Evolutionary conservation across 2,113 vertebrate genomes (phyloP), one percentile per base, ranked within the genome.

Genomic region (Sander vitreus): DNA sequence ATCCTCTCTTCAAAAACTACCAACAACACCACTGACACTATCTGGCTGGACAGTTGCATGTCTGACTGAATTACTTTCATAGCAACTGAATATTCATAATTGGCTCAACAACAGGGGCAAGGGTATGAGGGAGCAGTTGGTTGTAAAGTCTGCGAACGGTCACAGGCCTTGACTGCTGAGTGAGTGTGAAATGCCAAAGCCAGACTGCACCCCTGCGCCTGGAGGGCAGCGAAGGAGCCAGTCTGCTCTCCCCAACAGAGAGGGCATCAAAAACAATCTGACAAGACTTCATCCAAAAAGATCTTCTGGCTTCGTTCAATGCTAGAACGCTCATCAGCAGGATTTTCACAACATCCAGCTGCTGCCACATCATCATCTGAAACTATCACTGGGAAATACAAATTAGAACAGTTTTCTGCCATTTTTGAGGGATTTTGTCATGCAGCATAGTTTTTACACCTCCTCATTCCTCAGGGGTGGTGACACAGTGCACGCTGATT

Each of bases 11-110:
- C 79, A 82, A 73, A 15, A 81, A 51, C 89, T 78, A 45, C 88
- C 78, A 73, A 93, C 92, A 86, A 89, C 81, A 85, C n/a, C 72
- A 80, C 93, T 98, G 97, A 97, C 19, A 91, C 96, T 97, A 97
- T 97, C 93, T 88, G 79, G 96, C 96, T 80, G 93, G 97, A 98
- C 97, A 97, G 96, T 95, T 92, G 82, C 91, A 91, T 96, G 97
- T 99, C 97, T 90, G 92, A 90, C 93, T 89, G 91, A 96, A 97
- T 99, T 97, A 98, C 96, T 95, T 95, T 97, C 97, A 97, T 80
- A 47, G 69, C 94, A 95, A 90, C 92, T 96, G 95, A 96, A 96
- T 97, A 97, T 96, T 97, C 95, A 96, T 97, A 97, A 96, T 93
- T 95, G 93, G 95, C 95, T 97, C 96, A 96, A 97, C 97, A 96